Base-by-base conservation (phyloP, 1,140 invertebrate genomes). In the Bombus breviceps region DNA sequence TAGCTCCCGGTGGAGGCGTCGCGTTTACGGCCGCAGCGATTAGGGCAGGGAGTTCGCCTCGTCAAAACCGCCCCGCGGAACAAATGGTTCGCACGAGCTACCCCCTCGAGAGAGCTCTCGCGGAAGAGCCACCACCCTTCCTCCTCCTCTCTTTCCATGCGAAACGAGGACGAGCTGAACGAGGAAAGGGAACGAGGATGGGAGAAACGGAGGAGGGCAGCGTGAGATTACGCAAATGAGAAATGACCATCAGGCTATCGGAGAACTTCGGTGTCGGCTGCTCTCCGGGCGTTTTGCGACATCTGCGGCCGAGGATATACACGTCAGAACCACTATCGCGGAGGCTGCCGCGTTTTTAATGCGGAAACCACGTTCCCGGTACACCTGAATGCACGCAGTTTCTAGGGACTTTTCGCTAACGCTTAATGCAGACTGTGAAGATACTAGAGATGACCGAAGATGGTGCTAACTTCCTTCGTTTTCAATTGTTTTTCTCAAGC, bases 141-240 rank as follows among this genome's bases (percentile, higher is more conserved):
- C 62, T 77, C 32, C 41, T 22, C 22, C 80, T 72, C 37, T 41
- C 34, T 39, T n/a, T 69, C 71, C 47, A n/a, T 75, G 57, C 34
- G 68, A 57, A 53, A 57, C 72, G 62, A 74, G 57, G 66, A 32
- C 32, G n/a, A 71, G 74, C 66, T 62, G 84, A 43, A 62, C 66
- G 68, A 90, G 92, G 92, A 93, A 92, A 93, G 92, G 92, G 87
- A 59, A 86, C 83, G n/a, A 37, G 64, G 37, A 25, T 28, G 75
- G 81, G 76, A 62, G 15, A 37, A 39, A 81, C 71, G 32, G n/a
- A 68, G 41, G 77, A 81, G 73, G 81, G 81, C 28, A 64, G 85
- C 90, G 80, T 88, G 88, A 94, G 94, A 94, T 95, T 95, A 95
- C 93, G 91, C 94, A 94, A 94, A 95, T 95, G 94, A 94, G 94